A percentile compares a stretch with the other conserved stretches of the same genome.
Evolutionary conservation across 1,140 invertebrate species (phyloP).

Genomic region (Drosophila pallidifrons): DNA sequence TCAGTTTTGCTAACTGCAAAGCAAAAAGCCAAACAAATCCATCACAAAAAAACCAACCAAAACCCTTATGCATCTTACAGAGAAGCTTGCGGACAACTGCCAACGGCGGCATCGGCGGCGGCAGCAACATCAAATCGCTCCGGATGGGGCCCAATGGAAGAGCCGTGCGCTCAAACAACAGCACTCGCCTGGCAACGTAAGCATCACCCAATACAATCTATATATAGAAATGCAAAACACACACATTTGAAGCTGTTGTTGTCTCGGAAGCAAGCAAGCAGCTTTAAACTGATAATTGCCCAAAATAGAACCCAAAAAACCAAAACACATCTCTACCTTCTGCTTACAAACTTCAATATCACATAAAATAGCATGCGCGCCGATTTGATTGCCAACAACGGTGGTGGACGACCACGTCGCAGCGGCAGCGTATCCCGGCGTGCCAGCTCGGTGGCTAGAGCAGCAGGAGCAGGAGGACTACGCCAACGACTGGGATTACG

Average conservation of each 20-base stretch:
- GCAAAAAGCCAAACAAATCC: slow-evolving; percentile 50
- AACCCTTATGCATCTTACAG: slow-evolving; percentile 83
- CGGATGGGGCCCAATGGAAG: slow-evolving; percentile 77
- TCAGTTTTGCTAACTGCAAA: slow-evolving; percentile 51
- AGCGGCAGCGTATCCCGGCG: slow-evolving; percentile 48
- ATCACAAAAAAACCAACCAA: slow-evolving; percentile 50
- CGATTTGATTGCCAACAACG: slow-evolving; percentile 62
- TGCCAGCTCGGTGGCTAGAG: slow-evolving; percentile 36
- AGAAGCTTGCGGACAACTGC: slow-evolving; percentile 80
- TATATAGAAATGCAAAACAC: slow-evolving; percentile 33
- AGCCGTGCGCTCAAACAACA: slow-evolving; percentile 71
- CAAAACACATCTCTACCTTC: slow-evolving; percentile 50
- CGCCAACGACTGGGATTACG: slow-evolving; percentile 67
- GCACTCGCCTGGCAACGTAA: slow-evolving; percentile 83
- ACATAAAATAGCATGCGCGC: slow-evolving; percentile 77
- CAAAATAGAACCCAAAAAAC: slow-evolving; percentile 50
- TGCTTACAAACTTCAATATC: slow-evolving; percentile 63
- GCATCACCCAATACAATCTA: slow-evolving; percentile 57
- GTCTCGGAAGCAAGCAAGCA: slow-evolving; percentile 28
- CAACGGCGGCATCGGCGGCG: slow-evolving; percentile 30
- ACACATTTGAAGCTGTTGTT: slow-evolving; percentile 39
- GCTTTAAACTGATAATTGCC: slow-evolving; percentile 25
- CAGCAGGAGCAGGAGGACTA: slow-evolving; percentile 30
- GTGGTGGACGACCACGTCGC: slow-evolving; percentile 37
- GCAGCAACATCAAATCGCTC: slow-evolving; percentile 64